Conservation (phyloP, 2,113 vertebrate species). For the Tyto alba region DNA sequence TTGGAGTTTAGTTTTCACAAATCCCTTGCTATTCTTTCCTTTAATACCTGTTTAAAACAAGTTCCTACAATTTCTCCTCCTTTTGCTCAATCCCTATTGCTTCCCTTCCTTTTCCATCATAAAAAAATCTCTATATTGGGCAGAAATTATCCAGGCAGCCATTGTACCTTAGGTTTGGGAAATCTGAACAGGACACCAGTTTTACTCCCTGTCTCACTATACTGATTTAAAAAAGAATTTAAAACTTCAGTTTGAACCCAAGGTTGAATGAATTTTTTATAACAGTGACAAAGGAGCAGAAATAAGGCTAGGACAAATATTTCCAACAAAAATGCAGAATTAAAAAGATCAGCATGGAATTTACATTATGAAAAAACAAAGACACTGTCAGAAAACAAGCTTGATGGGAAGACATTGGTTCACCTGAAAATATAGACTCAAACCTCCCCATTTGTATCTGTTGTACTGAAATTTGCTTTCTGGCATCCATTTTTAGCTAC, state of each 20-base stretch:
- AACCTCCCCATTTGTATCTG: background rate
- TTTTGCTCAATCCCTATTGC: background rate
- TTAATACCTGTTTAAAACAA: background rate
- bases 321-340: background rate
- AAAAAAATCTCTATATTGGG: background rate
- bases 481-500: background rate
- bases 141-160: background rate
- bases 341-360: background rate
- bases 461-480: background rate
- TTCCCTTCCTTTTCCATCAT: background rate
- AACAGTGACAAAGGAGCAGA: background rate
- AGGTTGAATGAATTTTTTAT: background rate
- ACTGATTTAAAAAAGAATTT: background rate
- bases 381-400: background rate
- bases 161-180: background rate
- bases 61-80: background rate
- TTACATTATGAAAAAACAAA: background rate
- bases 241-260: background rate
- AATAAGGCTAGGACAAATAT: background rate
- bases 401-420: background rate
- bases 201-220: background rate
- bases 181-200: background rate
- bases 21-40: background rate
- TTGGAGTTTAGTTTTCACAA: background rate
- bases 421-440: background rate